Percentiles rank a stretch among this genome's conserved stretches.
Conservation (phyloP, 2,888 invertebrate species). For the Noctua pronuba region DNA sequence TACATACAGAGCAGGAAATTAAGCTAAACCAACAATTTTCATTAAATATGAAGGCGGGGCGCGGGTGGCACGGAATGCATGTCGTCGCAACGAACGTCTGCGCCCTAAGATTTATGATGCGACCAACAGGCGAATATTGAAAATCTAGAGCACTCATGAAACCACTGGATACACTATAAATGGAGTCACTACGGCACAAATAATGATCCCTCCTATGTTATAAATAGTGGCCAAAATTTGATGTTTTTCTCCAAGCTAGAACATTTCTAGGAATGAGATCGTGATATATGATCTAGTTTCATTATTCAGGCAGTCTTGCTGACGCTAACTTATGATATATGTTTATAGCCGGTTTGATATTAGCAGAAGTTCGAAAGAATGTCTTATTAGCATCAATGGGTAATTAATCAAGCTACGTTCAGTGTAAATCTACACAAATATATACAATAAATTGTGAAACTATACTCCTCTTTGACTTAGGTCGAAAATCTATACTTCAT, state of each 20-base stretch:
- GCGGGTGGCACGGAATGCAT: conserved; percentile 81
- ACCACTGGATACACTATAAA: conserved; percentile 83
- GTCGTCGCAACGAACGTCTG: conserved; percentile 83
- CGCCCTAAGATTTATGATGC: conserved; percentile 86
- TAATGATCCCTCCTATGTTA: conserved; percentile 63
- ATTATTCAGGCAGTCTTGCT: conserved; percentile 52
- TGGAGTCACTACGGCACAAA: conserved; percentile 74
- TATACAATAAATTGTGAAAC: background rate
- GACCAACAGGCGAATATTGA: conserved; percentile 88
- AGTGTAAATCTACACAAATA: background rate
- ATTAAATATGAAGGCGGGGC: conserved; percentile 86
- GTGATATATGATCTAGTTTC: conserved; percentile 58
- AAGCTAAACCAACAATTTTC: conserved; percentile 84
- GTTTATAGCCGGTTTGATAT: conserved; percentile 43
- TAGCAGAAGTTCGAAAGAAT: conserved; percentile 34
- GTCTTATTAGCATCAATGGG: conserved; percentile 11
- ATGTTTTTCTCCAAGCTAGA: conserved; percentile 50
- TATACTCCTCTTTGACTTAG: background rate
- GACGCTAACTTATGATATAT: conserved; percentile 51
- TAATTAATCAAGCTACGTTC: conserved; percentile 31
- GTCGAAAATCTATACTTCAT: background rate
- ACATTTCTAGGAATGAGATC: conserved; percentile 50
- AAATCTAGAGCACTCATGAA: conserved; percentile 84
- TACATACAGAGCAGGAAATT: conserved; percentile 73
- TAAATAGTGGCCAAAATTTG: conserved; percentile 56